These are phyloP conservation scores for Vesta saturnalis DNA, from an alignment of 2,888 invertebrate genomes.

Conservation along the genomic window DNA sequence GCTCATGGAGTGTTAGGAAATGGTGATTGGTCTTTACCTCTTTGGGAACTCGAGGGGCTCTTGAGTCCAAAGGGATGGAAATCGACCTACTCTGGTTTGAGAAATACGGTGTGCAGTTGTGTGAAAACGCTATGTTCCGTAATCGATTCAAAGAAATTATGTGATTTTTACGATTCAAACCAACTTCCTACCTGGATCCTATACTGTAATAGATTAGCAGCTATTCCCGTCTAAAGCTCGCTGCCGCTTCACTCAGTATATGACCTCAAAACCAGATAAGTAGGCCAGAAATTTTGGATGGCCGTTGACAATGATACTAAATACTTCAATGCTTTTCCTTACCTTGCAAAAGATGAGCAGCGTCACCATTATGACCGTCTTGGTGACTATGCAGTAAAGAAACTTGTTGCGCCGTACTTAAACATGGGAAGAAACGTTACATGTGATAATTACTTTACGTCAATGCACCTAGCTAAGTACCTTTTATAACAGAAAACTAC, in stretches of 20 bases:
- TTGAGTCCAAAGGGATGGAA: too few species aligned
- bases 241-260: slow-evolving; percentile 30
- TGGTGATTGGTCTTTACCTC: too few species aligned
- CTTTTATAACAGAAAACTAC: slow-evolving; percentile 24
- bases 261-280: slow-evolving; percentile 48
- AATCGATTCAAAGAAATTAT: not conserved
- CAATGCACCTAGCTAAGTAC: not conserved
- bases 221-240: slow-evolving; percentile 39
- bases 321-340: not conserved
- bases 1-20: too few species aligned
- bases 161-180: not conserved
- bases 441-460: slow-evolving; percentile 30
- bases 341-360: not conserved
- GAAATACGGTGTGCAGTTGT: too few species aligned
- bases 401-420: not conserved
- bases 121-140: too few species aligned
- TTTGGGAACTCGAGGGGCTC: too few species aligned
- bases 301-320: slow-evolving; percentile 17
- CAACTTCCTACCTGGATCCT: slow-evolving; percentile 33
- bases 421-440: not conserved
- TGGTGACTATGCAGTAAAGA: not conserved
- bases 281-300: slow-evolving; percentile 7
- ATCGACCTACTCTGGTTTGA: too few species aligned
- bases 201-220: slow-evolving; percentile 46
- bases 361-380: not conserved